Conservation (phyloP, 2,888 invertebrate genomes). For the Pollenia labialis region DNA sequence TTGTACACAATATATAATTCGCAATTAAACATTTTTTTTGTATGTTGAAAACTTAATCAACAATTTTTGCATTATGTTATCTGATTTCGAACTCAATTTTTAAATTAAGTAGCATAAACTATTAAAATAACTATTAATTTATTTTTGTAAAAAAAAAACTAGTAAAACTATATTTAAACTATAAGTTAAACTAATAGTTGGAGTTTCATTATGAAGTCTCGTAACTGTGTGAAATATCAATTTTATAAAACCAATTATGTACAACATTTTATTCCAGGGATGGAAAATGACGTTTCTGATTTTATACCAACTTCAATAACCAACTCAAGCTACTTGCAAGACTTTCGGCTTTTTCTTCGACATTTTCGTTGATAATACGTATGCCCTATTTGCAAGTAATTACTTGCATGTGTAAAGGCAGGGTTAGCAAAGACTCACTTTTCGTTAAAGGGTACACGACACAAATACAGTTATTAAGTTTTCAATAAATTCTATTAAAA, state of each 20-base stretch:
- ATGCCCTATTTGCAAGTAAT: too few species aligned
- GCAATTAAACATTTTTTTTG: neutral
- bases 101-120: slow-evolving; percentile 22
- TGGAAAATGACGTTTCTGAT: too few species aligned
- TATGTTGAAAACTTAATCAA: neutral
- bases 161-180: neutral
- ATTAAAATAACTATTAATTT: slow-evolving; percentile 27
- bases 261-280: neutral
- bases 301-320: too few species aligned
- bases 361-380: too few species aligned
- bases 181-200: neutral
- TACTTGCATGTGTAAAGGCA: too few species aligned
- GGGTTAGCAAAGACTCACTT: too few species aligned
- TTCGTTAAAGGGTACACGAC: too few species aligned
- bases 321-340: too few species aligned
- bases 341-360: too few species aligned
- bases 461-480: too few species aligned
- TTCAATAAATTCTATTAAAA: too few species aligned
- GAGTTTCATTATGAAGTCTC: neutral
- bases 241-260: slow-evolving; percentile 6
- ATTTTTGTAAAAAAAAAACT: neutral
- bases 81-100: neutral
- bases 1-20: too few species aligned
- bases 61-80: neutral
- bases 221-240: slow-evolving; percentile 4